Evolutionary conservation across 2,888 invertebrate genomes (phyloP).

Genomic region (Mayetiola destructor): DNA sequence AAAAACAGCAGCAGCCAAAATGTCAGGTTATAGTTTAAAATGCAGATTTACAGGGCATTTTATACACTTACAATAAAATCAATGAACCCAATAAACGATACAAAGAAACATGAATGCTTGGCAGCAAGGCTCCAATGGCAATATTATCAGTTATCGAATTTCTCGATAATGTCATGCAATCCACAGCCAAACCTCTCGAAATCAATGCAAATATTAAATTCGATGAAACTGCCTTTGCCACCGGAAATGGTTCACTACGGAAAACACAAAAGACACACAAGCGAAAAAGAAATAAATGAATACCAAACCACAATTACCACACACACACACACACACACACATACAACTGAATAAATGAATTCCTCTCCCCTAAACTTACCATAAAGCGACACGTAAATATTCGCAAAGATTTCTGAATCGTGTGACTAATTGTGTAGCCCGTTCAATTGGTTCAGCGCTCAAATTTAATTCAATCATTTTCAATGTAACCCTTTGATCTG

Average conservation of each 20-base stretch:
- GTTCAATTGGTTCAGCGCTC: constrained; percentile 23
- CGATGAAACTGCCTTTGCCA: constrained; percentile 24
- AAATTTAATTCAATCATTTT: constrained; percentile 19
- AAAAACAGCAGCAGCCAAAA: not conserved
- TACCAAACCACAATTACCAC: too few relatives aligned
- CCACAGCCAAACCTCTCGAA: constrained; percentile 25
- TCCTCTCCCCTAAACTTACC: too few relatives aligned
- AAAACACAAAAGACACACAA: constrained; percentile 14
- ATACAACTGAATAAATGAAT: too few relatives aligned
- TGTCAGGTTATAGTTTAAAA: not conserved
- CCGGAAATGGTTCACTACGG: constrained; percentile 28
- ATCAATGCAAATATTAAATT: constrained; percentile 26
- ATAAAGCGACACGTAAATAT: constrained; percentile 20
- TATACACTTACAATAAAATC: constrained; percentile 23
- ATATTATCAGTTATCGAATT: constrained; percentile 26
- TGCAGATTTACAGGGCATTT: not conserved
- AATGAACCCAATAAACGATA: constrained; percentile 23
- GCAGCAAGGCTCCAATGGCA: constrained; percentile 24
- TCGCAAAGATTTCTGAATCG: constrained; percentile 23
- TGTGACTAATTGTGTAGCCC: constrained; percentile 22
- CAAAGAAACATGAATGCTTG: constrained; percentile 24
- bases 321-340: too few relatives aligned
- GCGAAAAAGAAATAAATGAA: too few relatives aligned
- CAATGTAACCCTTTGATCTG: constrained; percentile 16
- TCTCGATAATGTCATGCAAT: constrained; percentile 22